Base-by-base conservation (phyloP, 1,140 invertebrate species). In the Sminthurides bifidus region DNA sequence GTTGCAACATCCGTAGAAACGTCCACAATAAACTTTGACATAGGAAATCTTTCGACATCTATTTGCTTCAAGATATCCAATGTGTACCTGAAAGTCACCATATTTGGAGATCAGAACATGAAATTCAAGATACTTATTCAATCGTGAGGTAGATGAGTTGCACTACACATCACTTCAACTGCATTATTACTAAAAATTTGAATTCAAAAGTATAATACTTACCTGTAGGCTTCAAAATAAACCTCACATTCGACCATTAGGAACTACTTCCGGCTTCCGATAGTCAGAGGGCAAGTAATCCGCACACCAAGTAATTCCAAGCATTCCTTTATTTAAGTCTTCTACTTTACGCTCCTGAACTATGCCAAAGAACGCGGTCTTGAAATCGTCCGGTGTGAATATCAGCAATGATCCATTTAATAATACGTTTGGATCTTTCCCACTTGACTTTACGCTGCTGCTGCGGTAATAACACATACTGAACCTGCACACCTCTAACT, bases 391-490 rank as follows among this genome's bases (percentile, higher is more conserved):
- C 12, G 60, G 70, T 1, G 81, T 82, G 27, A 90, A 75, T 56
- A 82, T 77, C 0, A 89, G 63, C n/a, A 89, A 68, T 0, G 82
- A 80, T 0, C 85, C 85, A 69, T 71, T 79, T 66, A 86, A 75
- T 26, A 88, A 76, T n/a, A 43, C 79, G 70, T 65, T 79, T 79
- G 0, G 74, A 73, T 29, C 67, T 62, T 46, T 68, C 68, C 65
- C 67, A 71, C 12, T 63, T 63, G 14, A 67, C 64, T 45, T 52
- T 61, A 10, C 5, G 6, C 14, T 48, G 30, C 14, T 48, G 5
- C 10, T 24, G 5, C 4, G 44, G 24, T 4, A 27, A 6, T 6
- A 48, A 21, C 27, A 48, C 24, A 48, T 48, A 48, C 10, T 24
- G 19, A 10, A 43, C 41, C 10, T 26, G 14, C 6, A 27, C 6